Percentiles rank a stretch among this genome's conserved stretches.
phyloP scores from a whole-genome alignment of 30 jellyfish, hydroid and myxozoan genomes.

The Mastigias papua region DNA sequence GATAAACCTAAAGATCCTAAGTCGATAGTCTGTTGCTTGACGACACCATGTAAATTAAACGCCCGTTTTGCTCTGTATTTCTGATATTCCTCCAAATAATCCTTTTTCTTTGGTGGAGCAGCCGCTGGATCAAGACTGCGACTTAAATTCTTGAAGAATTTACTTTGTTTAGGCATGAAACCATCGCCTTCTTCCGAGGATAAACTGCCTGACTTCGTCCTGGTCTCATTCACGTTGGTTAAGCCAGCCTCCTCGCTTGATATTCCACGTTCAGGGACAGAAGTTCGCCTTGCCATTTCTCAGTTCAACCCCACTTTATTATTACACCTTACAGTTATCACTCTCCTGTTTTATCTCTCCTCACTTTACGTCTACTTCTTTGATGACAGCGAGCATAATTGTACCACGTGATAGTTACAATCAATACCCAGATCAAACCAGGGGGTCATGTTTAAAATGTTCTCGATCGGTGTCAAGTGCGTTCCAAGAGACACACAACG shows the following conservation, averaged over 20 bases:
- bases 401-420: conserved; percentile 10
- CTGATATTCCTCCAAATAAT: conserved; percentile 55
- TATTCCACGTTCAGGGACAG: conserved; percentile 48
- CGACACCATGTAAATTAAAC: conserved; percentile 64
- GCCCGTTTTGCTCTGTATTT: conserved; percentile 74
- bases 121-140: conserved; percentile 67
- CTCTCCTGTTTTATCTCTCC: background rate
- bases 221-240: conserved; percentile 18
- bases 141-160: conserved; percentile 44
- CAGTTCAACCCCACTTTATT: background rate
- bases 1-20: conserved; percentile 53
- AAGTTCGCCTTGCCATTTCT: conserved; percentile 36
- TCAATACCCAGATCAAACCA: conserved; percentile 6
- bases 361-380: background rate
- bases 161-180: conserved; percentile 42
- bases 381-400: conserved; percentile 36
- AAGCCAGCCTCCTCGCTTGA: conserved; percentile 57
- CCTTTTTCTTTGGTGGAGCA: conserved; percentile 63
- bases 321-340: background rate
- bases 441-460: background rate
- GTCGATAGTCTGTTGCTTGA: conserved; percentile 73
- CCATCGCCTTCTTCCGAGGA: conserved; percentile 76
- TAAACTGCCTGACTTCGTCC: conserved; percentile 71
- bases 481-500: background rate
- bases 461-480: background rate